Evolutionary conservation across 2,888 invertebrate species (phyloP), one percentile per base, ranked within the genome.

Genomic region (Drosophila flavopinicola): DNA sequence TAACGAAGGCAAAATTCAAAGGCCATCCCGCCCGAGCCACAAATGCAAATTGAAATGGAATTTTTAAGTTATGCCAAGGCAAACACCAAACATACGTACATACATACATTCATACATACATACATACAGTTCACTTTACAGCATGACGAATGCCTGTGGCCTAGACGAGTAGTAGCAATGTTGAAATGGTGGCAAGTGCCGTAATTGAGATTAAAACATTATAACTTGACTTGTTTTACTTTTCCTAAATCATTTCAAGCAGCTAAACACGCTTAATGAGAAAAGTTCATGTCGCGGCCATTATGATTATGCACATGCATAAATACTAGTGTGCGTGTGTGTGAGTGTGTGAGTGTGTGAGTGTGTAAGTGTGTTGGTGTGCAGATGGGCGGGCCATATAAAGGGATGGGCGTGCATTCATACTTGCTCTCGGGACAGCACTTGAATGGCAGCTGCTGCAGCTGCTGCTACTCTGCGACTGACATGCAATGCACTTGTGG

Each of bases 201-300:
- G 76, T 84, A 84, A 84, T 84, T 84, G 82, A 87, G 83, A 84
- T 84, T 83, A 83, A 83, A 83, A 83, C 85, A 83, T 83, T 84
- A 84, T 82, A 85, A 78, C 87, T 85, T 78, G 87, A 84, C 83
- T 84, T 87, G 85, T 74, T 80, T 87, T 78, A 76, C 76, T 84
- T 82, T 86, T 78, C 60, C 82, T 82, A 82, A 84, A 87, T 87
- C 83, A 85, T 85, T 84, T 84, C 77, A 78, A 84, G 83, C 83
- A 82, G 83, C 83, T 84, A 87, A 84, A 85, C 76, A 85, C 82
- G 85, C 83, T 69, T 84, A 84, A 84, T 84, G 83, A 84, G 83
- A 85, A 84, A 84, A 84, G 83, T 87, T 84, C 83, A 75, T 52
- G 39, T 57, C 44, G 63, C 68, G 82, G 71, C 75, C 72, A 72